These are phyloP conservation scores for Leucophenga maculata DNA, from an alignment of 2,888 invertebrate species.

Conservation along the genomic window DNA sequence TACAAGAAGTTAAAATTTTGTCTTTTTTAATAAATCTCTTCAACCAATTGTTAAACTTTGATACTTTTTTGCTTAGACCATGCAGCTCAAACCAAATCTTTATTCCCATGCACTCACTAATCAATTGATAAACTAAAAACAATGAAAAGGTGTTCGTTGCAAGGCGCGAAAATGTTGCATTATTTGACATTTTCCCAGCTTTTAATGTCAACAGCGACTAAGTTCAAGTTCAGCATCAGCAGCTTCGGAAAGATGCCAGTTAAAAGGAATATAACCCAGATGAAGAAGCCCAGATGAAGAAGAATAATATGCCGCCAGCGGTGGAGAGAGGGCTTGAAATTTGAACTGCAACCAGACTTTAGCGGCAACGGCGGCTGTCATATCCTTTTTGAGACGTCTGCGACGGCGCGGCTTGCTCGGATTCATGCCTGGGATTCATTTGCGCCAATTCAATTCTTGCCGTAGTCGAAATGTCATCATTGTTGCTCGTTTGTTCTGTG, in stretches of 20 bases:
- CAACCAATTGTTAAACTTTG: no score
- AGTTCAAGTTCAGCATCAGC: constrained; percentile 37
- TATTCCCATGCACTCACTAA: no score
- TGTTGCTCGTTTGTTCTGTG: constrained; percentile 56
- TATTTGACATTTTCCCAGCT: constrained; percentile 71
- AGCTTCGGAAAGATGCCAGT: constrained; percentile 33
- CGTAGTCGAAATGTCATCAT: constrained; percentile 54
- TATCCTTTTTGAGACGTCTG: constrained; percentile 58
- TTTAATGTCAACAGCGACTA: constrained; percentile 62
- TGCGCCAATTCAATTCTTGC: constrained; percentile 50
- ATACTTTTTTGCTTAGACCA: constrained; percentile 1
- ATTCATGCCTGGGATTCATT: constrained; percentile 57
- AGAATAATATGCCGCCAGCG: neutral
- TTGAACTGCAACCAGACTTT: neutral
- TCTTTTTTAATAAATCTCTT: no score
- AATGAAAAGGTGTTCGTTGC: constrained; percentile 19
- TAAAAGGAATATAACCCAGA: constrained; percentile 13
- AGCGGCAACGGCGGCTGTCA: constrained; percentile 47
- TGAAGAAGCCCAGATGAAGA: constrained; percentile 18
- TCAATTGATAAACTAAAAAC: neutral
- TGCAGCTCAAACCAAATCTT: constrained; percentile 15
- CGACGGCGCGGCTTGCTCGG: constrained; percentile 19
- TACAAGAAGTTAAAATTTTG: no score
- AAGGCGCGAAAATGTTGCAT: constrained; percentile 29
- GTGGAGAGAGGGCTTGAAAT: neutral